Evolutionary conservation across 2,113 vertebrate genomes (phyloP).

Genomic region (Hypocryptadius cinnamomeus): DNA sequence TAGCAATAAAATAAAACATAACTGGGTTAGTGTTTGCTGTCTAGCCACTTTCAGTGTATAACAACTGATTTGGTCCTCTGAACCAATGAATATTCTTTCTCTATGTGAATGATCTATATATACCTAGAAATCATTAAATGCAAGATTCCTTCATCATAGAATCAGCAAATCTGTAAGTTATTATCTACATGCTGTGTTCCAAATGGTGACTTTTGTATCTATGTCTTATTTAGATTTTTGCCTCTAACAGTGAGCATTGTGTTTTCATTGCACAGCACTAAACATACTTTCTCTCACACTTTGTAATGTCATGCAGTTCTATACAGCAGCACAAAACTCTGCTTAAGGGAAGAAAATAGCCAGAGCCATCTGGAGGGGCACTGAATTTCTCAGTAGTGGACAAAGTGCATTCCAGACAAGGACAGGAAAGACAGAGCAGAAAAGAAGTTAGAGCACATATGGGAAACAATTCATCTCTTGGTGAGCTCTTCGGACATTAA

Average conservation of each 20-base stretch:
- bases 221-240: background rate
- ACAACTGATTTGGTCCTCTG: background rate
- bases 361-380: background rate
- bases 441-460: background rate
- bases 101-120: background rate
- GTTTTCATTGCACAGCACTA: background rate
- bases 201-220: background rate
- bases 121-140: background rate
- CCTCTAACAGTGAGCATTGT: background rate
- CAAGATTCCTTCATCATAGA: background rate
- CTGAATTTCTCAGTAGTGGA: background rate
- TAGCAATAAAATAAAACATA: background rate
- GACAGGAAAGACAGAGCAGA: background rate
- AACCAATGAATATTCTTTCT: background rate
- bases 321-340: background rate
- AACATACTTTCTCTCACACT: background rate
- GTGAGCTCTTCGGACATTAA: background rate
- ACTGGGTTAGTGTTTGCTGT: background rate
- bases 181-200: background rate
- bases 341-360: background rate
- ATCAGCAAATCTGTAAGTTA: background rate
- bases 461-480: background rate
- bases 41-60: background rate
- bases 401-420: background rate
- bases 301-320: background rate